Base-by-base conservation (phyloP, 2,888 invertebrate genomes). In the Hydrotaea diabolus region DNA sequence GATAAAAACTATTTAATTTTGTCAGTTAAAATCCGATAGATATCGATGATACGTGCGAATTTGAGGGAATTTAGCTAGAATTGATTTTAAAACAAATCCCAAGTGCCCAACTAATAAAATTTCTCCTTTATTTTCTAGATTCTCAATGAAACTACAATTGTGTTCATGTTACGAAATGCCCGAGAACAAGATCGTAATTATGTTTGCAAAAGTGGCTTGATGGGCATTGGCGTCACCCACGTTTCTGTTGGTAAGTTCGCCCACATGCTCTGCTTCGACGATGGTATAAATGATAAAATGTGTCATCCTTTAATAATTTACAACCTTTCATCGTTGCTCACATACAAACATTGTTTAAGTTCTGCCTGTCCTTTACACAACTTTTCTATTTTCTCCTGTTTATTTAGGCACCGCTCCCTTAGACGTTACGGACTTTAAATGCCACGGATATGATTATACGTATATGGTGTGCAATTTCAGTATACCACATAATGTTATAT, bases 401-500 rank as follows among this genome's bases (percentile, higher is more conserved):
- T 11, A 31, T 39, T 64, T 62, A 87, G 94, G 94, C 74, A 92
- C 93, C 71, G 93, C 94, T 84, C 97, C 97, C 0, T 90, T 93
- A 83, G 91, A 93, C 87, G 95, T 96, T 4, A 92, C 93, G 17
- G 95, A 96, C 90, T 97, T 97, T 88, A 93, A 93, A 39, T 97
- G 97, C 90, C 92, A 95, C 72, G 95, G 96, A 13, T 93, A 94
- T 86, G 96, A 97, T 90, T 95, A 96, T 93, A 94, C 95, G 72
- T 94, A 94, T 87, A 92, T 97, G 87, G 95, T 94, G 21, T 97
- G 97, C 90, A 93, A 94, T 0, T 97, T 97, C 95, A 94, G 93
- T 0, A 93, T 93, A 59, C 94, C 95, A 0, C 88, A 93, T 93
- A 95, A 92, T 91, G 94, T 93, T 86, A 92, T 95, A 23, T 85